Conservation (phyloP, 2,888 invertebrate genomes). For the Venusia cambrica region DNA sequence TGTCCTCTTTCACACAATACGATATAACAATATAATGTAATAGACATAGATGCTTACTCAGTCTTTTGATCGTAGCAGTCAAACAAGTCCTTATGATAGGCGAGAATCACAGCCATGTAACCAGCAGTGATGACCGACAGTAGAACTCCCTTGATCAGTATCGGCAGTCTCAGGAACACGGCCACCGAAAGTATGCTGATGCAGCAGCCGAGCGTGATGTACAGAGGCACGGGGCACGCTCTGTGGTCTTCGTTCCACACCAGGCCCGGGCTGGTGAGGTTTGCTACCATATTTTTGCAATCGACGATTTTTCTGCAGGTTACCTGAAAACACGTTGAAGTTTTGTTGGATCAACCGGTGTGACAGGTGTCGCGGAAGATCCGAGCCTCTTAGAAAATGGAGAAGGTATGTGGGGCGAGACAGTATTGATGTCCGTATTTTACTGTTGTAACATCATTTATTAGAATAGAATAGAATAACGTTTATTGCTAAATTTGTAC, state of each 20-base stretch:
- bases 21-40: too few species aligned
- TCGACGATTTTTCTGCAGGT: conserved; percentile 68
- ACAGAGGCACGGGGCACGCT: conserved; percentile 92
- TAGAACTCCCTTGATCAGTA: conserved; percentile 89
- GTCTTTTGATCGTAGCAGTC: conserved; percentile 90
- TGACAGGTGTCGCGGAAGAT: not conserved
- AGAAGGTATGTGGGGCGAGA: not conserved
- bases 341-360: too few species aligned
- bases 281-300: conserved; percentile 65
- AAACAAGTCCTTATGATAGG: conserved; percentile 90
- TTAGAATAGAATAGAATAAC: too few species aligned
- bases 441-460: too few species aligned
- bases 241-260: conserved; percentile 84
- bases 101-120: conserved; percentile 89
- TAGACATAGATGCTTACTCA: too few species aligned
- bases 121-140: conserved; percentile 89
- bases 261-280: conserved; percentile 65
- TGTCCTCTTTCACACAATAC: too few species aligned
- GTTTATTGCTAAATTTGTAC: too few species aligned
- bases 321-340: conserved; percentile 50
- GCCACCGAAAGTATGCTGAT: conserved; percentile 92
- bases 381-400: not conserved
- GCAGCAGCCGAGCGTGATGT: conserved; percentile 91
- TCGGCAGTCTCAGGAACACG: conserved; percentile 90
- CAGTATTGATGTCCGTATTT: too few species aligned